phyloP scores from a whole-genome alignment of 1,140 invertebrate species.

The Delia radicum region DNA sequence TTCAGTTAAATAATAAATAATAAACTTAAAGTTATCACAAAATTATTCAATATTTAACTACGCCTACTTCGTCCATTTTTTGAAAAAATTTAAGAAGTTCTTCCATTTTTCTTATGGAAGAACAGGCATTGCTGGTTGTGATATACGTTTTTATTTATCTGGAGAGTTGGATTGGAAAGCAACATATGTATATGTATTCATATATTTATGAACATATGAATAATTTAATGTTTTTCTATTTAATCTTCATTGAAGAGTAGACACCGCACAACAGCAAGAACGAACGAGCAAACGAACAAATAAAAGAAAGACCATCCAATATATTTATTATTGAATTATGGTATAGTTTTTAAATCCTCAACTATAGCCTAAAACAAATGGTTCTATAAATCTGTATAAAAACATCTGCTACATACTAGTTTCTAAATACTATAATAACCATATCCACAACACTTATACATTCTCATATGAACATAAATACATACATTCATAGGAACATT shows the following conservation, averaged over 20 bases:
- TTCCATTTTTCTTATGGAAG: too few relatives aligned
- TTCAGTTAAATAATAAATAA: too few relatives aligned
- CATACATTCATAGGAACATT: background rate
- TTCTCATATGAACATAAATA: too few relatives aligned
- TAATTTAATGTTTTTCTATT: background rate
- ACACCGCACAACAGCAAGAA: background rate
- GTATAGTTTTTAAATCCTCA: constrained; percentile 23
- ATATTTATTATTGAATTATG: constrained; percentile 17
- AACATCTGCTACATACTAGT: constrained; percentile 15
- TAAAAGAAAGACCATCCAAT: too few relatives aligned
- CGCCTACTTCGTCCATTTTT: too few relatives aligned
- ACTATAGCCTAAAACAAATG: constrained; percentile 6
- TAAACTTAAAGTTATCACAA: too few relatives aligned
- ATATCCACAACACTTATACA: too few relatives aligned
- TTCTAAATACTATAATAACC: constrained; percentile 5
- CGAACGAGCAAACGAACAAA: background rate
- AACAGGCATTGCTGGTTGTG: too few relatives aligned
- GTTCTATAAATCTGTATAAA: constrained; percentile 2
- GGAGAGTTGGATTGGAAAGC: too few relatives aligned
- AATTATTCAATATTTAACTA: too few relatives aligned
- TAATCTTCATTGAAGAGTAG: background rate
- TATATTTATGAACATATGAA: background rate
- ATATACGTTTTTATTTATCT: too few relatives aligned
- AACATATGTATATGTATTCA: background rate
- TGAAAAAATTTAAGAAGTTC: too few relatives aligned